Evolutionary conservation across 2,888 invertebrate species (phyloP).

Genomic region (Galerucella calmariensis): DNA sequence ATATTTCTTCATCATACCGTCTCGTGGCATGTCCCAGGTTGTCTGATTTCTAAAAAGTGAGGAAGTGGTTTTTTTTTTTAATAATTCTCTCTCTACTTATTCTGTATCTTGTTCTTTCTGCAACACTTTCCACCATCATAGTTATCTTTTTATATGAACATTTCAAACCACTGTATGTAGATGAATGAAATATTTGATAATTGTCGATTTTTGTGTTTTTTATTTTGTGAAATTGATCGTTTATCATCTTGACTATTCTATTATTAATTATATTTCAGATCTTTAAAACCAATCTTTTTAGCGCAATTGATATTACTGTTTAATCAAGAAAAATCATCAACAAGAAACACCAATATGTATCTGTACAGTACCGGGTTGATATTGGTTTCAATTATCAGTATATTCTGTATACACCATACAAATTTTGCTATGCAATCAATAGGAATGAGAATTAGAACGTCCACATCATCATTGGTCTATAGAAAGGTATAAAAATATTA

Average conservation of each 20-base stretch:
- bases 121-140: too few species aligned
- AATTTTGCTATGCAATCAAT: conserved; percentile 63
- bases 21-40: too few species aligned
- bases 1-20: too few species aligned
- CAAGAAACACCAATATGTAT: conserved; percentile 66
- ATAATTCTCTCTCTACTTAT: too few species aligned
- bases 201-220: too few species aligned
- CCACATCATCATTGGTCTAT: conserved; percentile 29
- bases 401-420: conserved; percentile 71
- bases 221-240: neutral
- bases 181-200: too few species aligned
- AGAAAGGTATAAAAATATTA: conserved; percentile 28
- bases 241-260: neutral
- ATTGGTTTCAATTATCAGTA: conserved; percentile 66
- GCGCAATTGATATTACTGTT: conserved; percentile 23
- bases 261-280: conserved; percentile 15
- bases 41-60: too few species aligned
- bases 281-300: conserved; percentile 24
- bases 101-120: too few species aligned
- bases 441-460: conserved; percentile 35
- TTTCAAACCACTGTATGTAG: too few species aligned
- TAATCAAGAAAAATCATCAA: neutral
- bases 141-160: too few species aligned
- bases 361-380: conserved; percentile 69
- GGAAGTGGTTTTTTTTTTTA: too few species aligned